Evolutionary conservation across 2,797 vertebrate genomes (phyloP), one percentile per base, ranked within the genome.

Genomic region (Cryptoprocta ferox): DNA sequence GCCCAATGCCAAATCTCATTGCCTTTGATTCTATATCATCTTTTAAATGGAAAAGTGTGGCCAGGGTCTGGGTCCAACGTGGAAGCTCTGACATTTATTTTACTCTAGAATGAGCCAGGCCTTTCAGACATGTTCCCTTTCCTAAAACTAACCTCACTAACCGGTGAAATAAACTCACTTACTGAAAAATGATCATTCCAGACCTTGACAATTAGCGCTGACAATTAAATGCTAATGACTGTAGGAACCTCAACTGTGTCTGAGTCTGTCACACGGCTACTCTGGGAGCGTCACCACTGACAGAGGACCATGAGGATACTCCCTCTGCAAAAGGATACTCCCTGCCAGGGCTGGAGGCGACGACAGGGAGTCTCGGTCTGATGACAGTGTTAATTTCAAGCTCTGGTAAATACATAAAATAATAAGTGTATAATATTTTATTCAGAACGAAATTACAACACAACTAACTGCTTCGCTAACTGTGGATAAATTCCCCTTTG

Each of bases 391-490:
- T 98, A 94, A 97, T 97, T 97, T 97, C 96, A 97, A 94, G 95
- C 92, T 95, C 93, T 95, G 66, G 92, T 97, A 98, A 98, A 97
- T 96, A 81, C 68, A 83, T 89, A 73, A 71, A 96, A 95, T 97
- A 96, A 97, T 97, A 91, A 97, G 65, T 86, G 50, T 50, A 81
- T 30, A 84, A 65, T 88, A 92, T 95, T 63, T 93, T 97, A 97
- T 89, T 94, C 59, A 81, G 86, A 92, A 53, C 65, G 97, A 97
- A 98, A 97, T 92, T 91, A 93, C 88, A 95, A 24, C 50, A 89
- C 65, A 79, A 96, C 94, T 98, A 95, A 66, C 50, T 94, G 86
- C 71, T 84, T 95, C 45, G 89, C 81, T 61, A 95, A 82, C n/a
- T 89, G 65, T 65, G 79, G 95, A 92, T 95, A 95, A 97, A 97